Base-by-base conservation (phyloP, 2,113 vertebrate species). In the Egretta garzetta region DNA sequence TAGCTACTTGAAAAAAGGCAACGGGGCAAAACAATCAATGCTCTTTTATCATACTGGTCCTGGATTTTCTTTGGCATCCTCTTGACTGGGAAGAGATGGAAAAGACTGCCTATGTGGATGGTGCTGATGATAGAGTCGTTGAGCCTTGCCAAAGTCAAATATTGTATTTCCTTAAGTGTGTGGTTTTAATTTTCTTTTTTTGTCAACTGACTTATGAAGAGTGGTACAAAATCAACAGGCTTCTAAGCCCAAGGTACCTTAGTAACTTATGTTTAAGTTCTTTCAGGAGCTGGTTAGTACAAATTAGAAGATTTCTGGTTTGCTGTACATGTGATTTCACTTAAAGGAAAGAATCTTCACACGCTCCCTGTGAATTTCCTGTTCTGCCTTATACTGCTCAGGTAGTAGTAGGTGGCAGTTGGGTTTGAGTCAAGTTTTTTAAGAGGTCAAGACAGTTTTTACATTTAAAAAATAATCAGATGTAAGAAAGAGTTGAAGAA, bases 111-210 rank as follows among this genome's bases (percentile, higher is more conserved):
- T 32, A 19, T 23, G 32, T 45, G 68, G 35, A 41, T 70, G 55
- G 41, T 53, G 60, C 58, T 75, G 56, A 2, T 3, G 56, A 2
- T 3, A 13, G 52, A 86, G 37, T 4, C 76, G 53, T 27, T 59
- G 74, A 81, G 52, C 50, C 58, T 66, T 85, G 50, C 55, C 60
- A 14, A 2, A 94, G 30, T 17, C 35, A 47, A 90, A 32, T 5
- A 1, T 9, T 13, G 0, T 43, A 8, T 62, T 71, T 94, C 47
- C 33, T 32, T 4, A n/a, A 52, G 35, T 24, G 12, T 4, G 0
- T 37, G 47, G 12, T 8, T 73, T 85, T 45, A 20, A 43, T 80
- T 75, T 87, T 39, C 3, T 49, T 39, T n/a, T 74, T 62, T 45
- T 82, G 32, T 86, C 66, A 63, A 3, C 27, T 52, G 62, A 20